Base-by-base conservation (phyloP, 1,140 invertebrate genomes). In the Thaumatotibia leucotreta region DNA sequence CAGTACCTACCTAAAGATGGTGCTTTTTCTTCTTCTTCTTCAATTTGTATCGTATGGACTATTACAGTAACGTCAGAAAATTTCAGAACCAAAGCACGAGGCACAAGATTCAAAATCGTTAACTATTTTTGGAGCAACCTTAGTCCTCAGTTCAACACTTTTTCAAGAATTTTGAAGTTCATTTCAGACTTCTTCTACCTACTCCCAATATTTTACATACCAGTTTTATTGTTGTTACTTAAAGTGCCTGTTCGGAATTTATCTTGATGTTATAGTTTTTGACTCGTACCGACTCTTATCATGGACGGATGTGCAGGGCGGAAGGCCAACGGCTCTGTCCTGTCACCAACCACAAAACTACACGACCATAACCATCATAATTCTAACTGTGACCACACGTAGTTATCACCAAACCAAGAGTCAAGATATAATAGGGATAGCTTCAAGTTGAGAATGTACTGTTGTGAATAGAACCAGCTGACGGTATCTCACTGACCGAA, bases 261-360 rank as follows among this genome's bases (percentile, higher is more conserved):
- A 62, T 64, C 61, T 66, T 64, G 49, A 61, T 64, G 50, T 23
- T 67, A n/a, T n/a, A 45, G 64, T 23, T 27, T 14, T 72, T 62
- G 68, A 70, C 75, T 80, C 77, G 77, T 14, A 6, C 17, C 77
- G 69, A 73, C 73, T 74, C 76, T 73, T 89, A 86, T 89, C 84
- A 67, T 50, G 58, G 72, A 29, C 85, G 87, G 87, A 89, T 88
- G 87, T 80, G 75, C 45, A 67, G 77, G 82, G 66, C 87, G 85
- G 87, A 88, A 87, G 82, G 77, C 74, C 69, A 77, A 69, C 79
- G 32, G 63, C 27, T 29, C 32, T 20, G 31, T 32, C 9, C 39
- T 11, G 63, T 45, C 17, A 45, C 39, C 17, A 45, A 5, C 35
- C 39, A 45, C 39, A 9, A 14, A 5, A 45, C 39, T 20, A 39